These are phyloP conservation scores for Hypothenemus hampei DNA, from an alignment of 1,140 invertebrate species.

Conservation along the genomic window DNA sequence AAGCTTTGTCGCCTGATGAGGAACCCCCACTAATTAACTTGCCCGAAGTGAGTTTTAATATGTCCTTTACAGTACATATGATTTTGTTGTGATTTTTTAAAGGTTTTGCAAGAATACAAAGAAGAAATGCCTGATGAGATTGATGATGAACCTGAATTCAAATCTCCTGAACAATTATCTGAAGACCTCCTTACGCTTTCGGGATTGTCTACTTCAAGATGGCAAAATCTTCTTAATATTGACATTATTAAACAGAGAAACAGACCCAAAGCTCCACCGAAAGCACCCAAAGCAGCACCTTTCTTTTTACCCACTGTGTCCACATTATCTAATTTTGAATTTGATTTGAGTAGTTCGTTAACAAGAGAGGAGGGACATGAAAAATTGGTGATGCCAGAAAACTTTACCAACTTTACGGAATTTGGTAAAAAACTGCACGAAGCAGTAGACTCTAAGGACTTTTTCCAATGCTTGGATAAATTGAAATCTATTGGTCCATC, in stretches of 20 bases:
- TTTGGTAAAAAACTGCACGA: conserved; percentile 60
- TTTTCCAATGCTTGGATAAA: conserved; percentile 57
- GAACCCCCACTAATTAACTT: conserved; percentile 57
- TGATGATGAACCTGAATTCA: conserved; percentile 58
- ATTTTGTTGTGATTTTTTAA: conserved; percentile 4
- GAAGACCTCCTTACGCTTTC: conserved; percentile 83
- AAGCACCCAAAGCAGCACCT: conserved; percentile 78
- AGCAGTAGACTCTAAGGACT: conserved; percentile 48
- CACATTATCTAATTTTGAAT: conserved; percentile 69
- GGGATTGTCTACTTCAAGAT: conserved; percentile 76
- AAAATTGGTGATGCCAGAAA: conserved; percentile 52
- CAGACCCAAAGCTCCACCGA: conserved; percentile 81
- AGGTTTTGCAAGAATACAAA: conserved; percentile 25
- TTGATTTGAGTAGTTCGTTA: conserved; percentile 61
- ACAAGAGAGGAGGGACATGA: conserved; percentile 45
- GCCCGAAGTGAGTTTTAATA: conserved; percentile 47
- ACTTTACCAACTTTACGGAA: conserved; percentile 58
- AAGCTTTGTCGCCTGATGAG: conserved; percentile 59
- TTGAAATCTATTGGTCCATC: conserved; percentile 82
- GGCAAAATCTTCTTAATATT: conserved; percentile 89
- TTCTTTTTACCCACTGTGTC: conserved; percentile 93
- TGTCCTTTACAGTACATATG: not conserved
- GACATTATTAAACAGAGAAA: conserved; percentile 88
- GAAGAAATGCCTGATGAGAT: conserved; percentile 44
- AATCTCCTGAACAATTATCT: conserved; percentile 76